Evolutionary conservation across 2,113 vertebrate genomes (phyloP).

Genomic region (Salvelinus namaycush): DNA sequence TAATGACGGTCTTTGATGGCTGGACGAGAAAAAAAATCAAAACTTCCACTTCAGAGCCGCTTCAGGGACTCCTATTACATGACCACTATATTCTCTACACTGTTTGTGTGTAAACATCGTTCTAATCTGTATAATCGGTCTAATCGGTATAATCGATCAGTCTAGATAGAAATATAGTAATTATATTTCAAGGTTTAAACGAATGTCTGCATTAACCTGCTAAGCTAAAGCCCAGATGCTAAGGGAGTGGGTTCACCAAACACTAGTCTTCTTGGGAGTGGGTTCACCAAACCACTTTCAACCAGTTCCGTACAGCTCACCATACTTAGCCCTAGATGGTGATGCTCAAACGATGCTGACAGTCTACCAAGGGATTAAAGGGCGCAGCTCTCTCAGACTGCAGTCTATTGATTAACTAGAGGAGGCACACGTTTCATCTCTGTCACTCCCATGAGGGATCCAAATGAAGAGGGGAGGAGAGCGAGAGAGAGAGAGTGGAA

Average conservation of each 20-base stretch:
- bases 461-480: slow-evolving; percentile 15
- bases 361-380: slow-evolving; percentile 41
- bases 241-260: too few species aligned
- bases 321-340: neutral
- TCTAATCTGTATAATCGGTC: too few species aligned
- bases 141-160: too few species aligned
- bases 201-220: too few species aligned
- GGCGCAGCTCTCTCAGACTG: slow-evolving; percentile 41
- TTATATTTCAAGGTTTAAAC: too few species aligned
- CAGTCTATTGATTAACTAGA: slow-evolving; percentile 51
- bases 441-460: slow-evolving; percentile 26
- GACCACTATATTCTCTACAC: slow-evolving; percentile 11
- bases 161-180: too few species aligned
- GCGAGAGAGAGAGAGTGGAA: too few species aligned
- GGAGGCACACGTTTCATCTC: slow-evolving; percentile 26
- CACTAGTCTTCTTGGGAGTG: too few species aligned
- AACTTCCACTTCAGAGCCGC: slow-evolving; percentile 26
- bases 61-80: slow-evolving; percentile 1
- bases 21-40: slow-evolving; percentile 29
- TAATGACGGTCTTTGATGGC: slow-evolving; percentile 54
- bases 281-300: too few species aligned
- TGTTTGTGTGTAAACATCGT: neutral
- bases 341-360: slow-evolving; percentile 32
- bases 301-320: neutral
- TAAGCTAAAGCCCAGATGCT: too few species aligned